These are phyloP conservation scores for Troides helena DNA, from an alignment of 2,888 invertebrate genomes.

Conservation along the genomic window DNA sequence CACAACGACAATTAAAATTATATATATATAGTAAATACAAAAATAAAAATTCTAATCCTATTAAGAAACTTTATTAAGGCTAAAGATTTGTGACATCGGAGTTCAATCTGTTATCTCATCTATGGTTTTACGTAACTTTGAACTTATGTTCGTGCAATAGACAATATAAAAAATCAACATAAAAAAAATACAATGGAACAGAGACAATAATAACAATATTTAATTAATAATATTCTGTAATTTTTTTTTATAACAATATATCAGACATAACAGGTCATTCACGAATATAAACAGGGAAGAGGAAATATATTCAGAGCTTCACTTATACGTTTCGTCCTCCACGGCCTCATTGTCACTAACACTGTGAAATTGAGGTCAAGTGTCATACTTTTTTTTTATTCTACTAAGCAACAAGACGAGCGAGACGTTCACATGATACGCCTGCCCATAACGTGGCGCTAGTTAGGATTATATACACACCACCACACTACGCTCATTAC, in stretches of 20 bases:
- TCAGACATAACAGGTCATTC: background rate
- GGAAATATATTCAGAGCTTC: no score
- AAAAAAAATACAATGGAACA: background rate
- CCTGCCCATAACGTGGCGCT: no score
- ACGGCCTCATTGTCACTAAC: no score
- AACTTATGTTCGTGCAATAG: slow-evolving; percentile 3
- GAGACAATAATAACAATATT: no score
- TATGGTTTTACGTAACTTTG: slow-evolving; percentile 15
- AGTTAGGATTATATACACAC: no score
- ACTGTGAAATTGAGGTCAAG: no score
- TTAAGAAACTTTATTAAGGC: slow-evolving; percentile 3
- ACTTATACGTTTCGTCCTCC: no score
- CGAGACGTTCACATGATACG: no score
- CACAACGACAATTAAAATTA: slow-evolving; percentile 9
- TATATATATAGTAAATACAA: background rate
- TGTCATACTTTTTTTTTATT: no score
- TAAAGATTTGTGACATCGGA: slow-evolving; percentile 21
- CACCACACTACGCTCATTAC: no score
- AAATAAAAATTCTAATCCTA: slow-evolving; percentile 4
- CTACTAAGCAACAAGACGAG: no score
- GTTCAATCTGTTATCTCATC: slow-evolving; percentile 23
- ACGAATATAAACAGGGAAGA: no score
- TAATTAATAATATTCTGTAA: background rate
- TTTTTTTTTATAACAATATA: background rate
- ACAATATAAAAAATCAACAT: background rate